Evolutionary conservation across 64 coral and sea anemone species (phyloP), one percentile per base, ranked within the genome.

Genomic region (Orbicella faveolata): DNA sequence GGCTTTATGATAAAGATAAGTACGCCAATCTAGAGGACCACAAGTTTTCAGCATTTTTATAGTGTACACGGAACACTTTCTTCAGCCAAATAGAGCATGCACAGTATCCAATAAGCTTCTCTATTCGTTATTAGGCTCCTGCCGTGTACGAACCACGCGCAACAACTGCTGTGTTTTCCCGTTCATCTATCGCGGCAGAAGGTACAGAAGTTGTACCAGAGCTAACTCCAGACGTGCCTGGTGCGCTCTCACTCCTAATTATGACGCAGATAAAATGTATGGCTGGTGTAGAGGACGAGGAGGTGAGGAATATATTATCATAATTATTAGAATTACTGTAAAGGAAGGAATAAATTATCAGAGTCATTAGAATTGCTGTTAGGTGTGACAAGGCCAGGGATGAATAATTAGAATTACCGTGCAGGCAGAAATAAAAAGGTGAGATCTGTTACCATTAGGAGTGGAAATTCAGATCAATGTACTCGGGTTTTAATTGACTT

Each of bases 111-210:
- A 48, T 6, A 48, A 48, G 44, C 4, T 48, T 67, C 17, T 39
- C 4, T 62, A 20, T 59, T 74, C 55, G 8, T 36, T 72, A 17
- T 2, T 51, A 87, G 85, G 85, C 35, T 75, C 68, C 0, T 75
- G 69, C 35, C 85, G 85, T 20, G 69, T 36, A 3, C 44, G 34
- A 76, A 63, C 88, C 2, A 67, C 48, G 0, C 19, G 20, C 15
- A 81, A 70, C 52, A 61, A 92, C 30, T 87, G 82, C 51, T 92
- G 90, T 23, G 57, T 73, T 12, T 92, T 92, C 73, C 83, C 90
- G 15, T 92, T 92, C 7, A 76, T 65, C 34, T 92, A 92, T 52
- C 25, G 35, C 10, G 72, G 83, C 5, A 36, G 53, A 11, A n/a
- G 52, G 3, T 92, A 92, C 73, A 16, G 17, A 34, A 65, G 66